Conservation (phyloP, 2,113 vertebrate genomes). For the Pseudorasbora parva region DNA sequence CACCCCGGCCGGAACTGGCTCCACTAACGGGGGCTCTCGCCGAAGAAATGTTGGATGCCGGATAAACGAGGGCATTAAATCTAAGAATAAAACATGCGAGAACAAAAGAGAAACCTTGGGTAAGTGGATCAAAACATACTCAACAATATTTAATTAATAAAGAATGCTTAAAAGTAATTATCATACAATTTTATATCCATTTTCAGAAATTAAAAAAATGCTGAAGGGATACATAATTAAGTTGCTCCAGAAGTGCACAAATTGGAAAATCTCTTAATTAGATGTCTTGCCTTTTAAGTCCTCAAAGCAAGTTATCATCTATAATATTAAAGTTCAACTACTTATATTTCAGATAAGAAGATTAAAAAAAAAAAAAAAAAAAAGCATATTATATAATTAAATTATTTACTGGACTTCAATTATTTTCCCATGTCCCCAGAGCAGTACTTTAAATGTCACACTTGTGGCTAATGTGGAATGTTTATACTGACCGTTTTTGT, state of each 20-base stretch:
- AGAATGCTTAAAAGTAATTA: background rate
- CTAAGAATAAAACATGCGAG: slow-evolving; percentile 67
- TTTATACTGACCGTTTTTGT: background rate
- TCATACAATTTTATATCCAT: background rate
- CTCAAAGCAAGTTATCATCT: too few relatives aligned
- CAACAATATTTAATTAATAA: background rate
- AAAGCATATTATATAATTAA: background rate
- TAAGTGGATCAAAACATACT: background rate
- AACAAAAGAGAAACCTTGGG: background rate
- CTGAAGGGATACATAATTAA: background rate
- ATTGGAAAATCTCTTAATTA: too few relatives aligned
- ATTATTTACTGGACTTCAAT: background rate
- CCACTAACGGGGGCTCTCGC: slow-evolving; percentile 87
- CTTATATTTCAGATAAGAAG: too few relatives aligned
- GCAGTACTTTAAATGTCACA: background rate
- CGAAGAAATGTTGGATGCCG: slow-evolving; percentile 97
- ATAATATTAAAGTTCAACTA: too few relatives aligned
- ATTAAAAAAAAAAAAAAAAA: too few relatives aligned
- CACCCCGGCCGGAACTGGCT: slow-evolving; percentile 72
- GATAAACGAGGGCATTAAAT: slow-evolving; percentile 98
- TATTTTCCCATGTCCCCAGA: background rate
- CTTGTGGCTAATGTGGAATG: too few relatives aligned
- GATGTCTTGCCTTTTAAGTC: background rate
- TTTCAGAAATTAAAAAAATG: background rate
- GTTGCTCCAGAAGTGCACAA: background rate